Conservation (phyloP, 2,888 invertebrate genomes). For the Andrena dorsata region DNA sequence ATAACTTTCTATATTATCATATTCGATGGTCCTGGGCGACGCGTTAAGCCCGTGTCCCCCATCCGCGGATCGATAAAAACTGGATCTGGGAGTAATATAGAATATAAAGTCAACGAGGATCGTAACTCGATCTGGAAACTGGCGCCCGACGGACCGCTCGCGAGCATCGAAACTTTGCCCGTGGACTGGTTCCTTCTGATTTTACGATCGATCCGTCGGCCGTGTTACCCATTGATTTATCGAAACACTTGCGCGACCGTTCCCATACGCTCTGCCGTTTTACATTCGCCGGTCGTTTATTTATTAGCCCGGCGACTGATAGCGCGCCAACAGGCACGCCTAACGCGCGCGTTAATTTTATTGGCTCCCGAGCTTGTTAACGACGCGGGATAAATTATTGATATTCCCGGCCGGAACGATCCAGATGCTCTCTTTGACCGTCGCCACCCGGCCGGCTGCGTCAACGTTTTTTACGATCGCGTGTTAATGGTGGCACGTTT, state of each 20-base stretch:
- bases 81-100: constrained; percentile 33
- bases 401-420: constrained; percentile 1
- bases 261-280: background rate
- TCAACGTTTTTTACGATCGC: constrained; percentile 52
- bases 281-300: background rate
- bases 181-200: background rate
- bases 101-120: constrained; percentile 35
- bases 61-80: constrained; percentile 53
- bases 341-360: constrained; percentile 40
- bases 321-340: background rate
- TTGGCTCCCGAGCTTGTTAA: constrained; percentile 41
- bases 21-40: constrained; percentile 59
- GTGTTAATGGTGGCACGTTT: constrained; percentile 40
- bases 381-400: constrained; percentile 43
- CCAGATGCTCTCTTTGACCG: constrained; percentile 49
- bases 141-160: too few species aligned
- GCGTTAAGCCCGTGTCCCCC: constrained; percentile 52
- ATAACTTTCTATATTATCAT: constrained; percentile 79
- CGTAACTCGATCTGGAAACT: constrained; percentile 28
- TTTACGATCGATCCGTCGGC: background rate
- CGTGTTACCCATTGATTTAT: background rate
- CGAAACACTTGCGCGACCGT: too few species aligned
- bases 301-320: constrained; percentile 4
- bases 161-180: background rate
- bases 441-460: constrained; percentile 41